phyloP scores from a whole-genome alignment of 2,888 invertebrate genomes.

The Melanostoma mellinum region DNA sequence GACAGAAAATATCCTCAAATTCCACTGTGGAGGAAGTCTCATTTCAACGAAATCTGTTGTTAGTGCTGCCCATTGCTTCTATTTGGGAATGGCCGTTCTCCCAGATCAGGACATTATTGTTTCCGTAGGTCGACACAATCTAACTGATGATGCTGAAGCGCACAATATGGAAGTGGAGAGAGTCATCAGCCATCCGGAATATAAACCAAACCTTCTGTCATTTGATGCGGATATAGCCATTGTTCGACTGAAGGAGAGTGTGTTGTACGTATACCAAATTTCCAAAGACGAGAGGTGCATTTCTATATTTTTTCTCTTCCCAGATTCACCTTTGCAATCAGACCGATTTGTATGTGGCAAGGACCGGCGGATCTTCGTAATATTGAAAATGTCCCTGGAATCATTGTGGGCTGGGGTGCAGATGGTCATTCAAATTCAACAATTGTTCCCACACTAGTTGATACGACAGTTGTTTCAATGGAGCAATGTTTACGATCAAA shows the following conservation, averaged over 20 bases:
- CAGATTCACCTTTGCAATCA: slow-evolving; percentile 76
- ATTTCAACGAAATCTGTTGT: slow-evolving; percentile 77
- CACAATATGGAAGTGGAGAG: slow-evolving; percentile 60
- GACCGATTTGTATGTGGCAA: slow-evolving; percentile 79
- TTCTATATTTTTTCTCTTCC: slow-evolving; percentile 10
- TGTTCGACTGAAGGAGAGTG: slow-evolving; percentile 79
- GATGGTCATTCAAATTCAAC: slow-evolving; percentile 78
- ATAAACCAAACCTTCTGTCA: slow-evolving; percentile 74
- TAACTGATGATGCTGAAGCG: slow-evolving; percentile 77
- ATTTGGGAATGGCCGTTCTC: slow-evolving; percentile 20
- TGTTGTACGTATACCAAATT: slow-evolving; percentile 74
- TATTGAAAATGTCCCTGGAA: slow-evolving; percentile 81
- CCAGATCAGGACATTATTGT: slow-evolving; percentile 69
- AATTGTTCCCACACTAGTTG: slow-evolving; percentile 81
- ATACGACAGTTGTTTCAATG: slow-evolving; percentile 83
- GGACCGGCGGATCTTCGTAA: slow-evolving; percentile 76
- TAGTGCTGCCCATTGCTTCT: slow-evolving; percentile 79
- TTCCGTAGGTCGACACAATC: slow-evolving; percentile 79
- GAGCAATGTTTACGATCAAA: slow-evolving; percentile 82
- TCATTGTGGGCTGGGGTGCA: slow-evolving; percentile 84
- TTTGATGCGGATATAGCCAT: slow-evolving; percentile 83
- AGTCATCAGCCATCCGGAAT: slow-evolving; percentile 81
- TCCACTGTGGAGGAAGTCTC: slow-evolving; percentile 78
- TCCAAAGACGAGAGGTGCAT: too few species aligned
- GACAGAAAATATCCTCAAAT: slow-evolving; percentile 77